Conservation (phyloP, 2,888 invertebrate species). For the Silvanus unidentatus region DNA sequence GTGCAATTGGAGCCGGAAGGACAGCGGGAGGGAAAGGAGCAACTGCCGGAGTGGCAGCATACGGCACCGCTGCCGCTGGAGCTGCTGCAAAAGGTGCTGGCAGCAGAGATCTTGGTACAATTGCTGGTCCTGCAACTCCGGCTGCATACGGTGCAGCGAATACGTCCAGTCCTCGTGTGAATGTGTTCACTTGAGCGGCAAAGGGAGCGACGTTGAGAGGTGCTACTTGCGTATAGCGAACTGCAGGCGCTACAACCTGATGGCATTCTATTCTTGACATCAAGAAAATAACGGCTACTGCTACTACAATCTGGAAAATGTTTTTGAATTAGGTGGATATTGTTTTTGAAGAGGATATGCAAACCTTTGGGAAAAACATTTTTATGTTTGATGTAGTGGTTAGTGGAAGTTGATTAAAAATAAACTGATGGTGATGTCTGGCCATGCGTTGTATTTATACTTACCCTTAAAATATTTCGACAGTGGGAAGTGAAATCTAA, state of each 20-base stretch:
- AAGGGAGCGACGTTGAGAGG: slow-evolving; percentile 60
- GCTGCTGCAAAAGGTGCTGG: slow-evolving; percentile 12
- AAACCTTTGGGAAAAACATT: background rate
- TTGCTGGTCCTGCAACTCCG: slow-evolving; percentile 28
- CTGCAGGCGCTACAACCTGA: slow-evolving; percentile 15
- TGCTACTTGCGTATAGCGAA: slow-evolving; percentile 47
- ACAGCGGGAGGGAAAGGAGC: slow-evolving; percentile 14
- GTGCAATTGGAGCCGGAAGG: slow-evolving; percentile 6
- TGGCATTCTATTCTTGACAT: background rate
- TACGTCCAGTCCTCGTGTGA: slow-evolving; percentile 45
- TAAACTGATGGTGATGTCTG: too few relatives aligned
- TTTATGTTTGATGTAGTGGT: background rate
- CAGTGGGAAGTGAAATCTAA: too few relatives aligned
- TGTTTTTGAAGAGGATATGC: too few relatives aligned
- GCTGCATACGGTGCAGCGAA: slow-evolving; percentile 44
- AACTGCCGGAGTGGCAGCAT: slow-evolving; percentile 10
- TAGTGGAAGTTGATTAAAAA: too few relatives aligned
- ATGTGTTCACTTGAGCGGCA: slow-evolving; percentile 56
- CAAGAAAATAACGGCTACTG: slow-evolving; percentile 2
- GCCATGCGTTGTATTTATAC: too few relatives aligned
- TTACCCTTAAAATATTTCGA: too few relatives aligned
- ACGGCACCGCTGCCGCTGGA: slow-evolving; percentile 2
- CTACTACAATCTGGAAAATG: slow-evolving; percentile 23
- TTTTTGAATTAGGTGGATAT: too few relatives aligned
- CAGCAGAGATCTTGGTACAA: slow-evolving; percentile 20